These are phyloP conservation scores for Hirtodrosophila trivittata DNA, from an alignment of 2,888 invertebrate genomes.

Conservation along the genomic window DNA sequence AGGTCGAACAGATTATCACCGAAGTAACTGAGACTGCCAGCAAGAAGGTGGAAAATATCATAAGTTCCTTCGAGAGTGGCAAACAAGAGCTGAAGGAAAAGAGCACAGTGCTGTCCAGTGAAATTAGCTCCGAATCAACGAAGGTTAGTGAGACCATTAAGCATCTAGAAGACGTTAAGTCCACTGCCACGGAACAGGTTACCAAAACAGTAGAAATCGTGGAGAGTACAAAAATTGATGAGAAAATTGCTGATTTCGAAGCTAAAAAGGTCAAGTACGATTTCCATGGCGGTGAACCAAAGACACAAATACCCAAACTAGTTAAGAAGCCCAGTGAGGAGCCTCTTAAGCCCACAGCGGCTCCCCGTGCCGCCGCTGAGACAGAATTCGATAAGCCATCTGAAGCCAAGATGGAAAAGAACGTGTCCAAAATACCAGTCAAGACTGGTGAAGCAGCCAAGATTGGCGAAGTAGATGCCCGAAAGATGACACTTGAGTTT, in stretches of 20 bases:
- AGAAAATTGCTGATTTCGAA: conserved; percentile 73
- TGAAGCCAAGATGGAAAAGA: conserved; percentile 59
- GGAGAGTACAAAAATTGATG: conserved; percentile 69
- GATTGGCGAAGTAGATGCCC: conserved; percentile 50
- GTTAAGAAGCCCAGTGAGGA: conserved; percentile 56
- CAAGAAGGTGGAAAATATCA: conserved; percentile 75
- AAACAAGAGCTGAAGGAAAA: conserved; percentile 47
- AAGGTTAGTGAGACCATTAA: conserved; percentile 72
- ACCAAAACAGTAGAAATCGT: conserved; percentile 46
- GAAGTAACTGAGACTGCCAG: conserved; percentile 69
- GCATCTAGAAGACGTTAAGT: conserved; percentile 51
- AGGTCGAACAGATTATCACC: conserved; percentile 65
- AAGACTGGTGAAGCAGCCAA: conserved; percentile 45
- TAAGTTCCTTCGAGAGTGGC: conserved; percentile 68
- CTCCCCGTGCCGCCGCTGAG: conserved; percentile 62
- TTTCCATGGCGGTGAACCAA: conserved; percentile 74
- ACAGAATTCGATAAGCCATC: conserved; percentile 46
- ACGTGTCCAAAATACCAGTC: conserved; percentile 64
- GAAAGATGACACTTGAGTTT: conserved; percentile 65
- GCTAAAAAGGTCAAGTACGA: conserved; percentile 76
- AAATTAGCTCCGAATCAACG: conserved; percentile 45
- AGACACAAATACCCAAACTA: conserved; percentile 62
- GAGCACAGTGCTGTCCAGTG: conserved; percentile 9
- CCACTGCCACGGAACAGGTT: conserved; percentile 36
- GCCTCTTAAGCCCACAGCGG: conserved; percentile 58